Evolutionary conservation across 2,888 invertebrate genomes (phyloP).

Genomic region (Alcis repandata): DNA sequence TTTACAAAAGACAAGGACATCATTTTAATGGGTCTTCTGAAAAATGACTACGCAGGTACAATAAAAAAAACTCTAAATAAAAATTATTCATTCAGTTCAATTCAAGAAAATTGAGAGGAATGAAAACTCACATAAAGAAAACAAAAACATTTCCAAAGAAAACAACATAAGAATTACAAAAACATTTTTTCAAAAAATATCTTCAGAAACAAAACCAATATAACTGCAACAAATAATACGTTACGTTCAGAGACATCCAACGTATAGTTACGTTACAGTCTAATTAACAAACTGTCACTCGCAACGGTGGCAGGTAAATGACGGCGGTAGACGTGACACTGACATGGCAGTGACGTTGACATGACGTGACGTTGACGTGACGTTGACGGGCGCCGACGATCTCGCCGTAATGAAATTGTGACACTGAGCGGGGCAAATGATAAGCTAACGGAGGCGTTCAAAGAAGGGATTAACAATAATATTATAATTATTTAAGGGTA

Average conservation of each 20-base stretch:
- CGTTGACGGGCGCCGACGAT: constrained; percentile 59
- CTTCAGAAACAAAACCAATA: constrained; percentile 30
- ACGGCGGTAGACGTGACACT: constrained; percentile 60
- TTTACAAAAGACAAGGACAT: no score
- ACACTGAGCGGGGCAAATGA: constrained; percentile 55
- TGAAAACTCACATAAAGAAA: not conserved
- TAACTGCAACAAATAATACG: constrained; percentile 34
- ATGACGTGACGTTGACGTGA: constrained; percentile 53
- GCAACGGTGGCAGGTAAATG: constrained; percentile 73
- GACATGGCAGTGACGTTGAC: constrained; percentile 60
- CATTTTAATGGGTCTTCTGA: no score
- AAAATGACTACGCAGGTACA: no score
- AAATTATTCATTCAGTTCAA: not conserved
- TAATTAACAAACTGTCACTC: constrained; percentile 81
- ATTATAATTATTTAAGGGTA: not conserved
- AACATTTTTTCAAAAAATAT: constrained; percentile 12
- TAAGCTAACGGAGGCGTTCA: constrained; percentile 43
- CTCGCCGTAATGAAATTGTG: constrained; percentile 82
- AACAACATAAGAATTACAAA: not conserved
- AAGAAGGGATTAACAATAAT: not conserved
- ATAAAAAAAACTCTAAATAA: no score
- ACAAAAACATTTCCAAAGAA: not conserved
- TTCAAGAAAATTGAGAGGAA: not conserved
- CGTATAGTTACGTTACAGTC: constrained; percentile 66
- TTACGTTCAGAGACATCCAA: no score